phyloP scores from a whole-genome alignment of 1,140 invertebrate species.

The Spodoptera frugiperda region DNA sequence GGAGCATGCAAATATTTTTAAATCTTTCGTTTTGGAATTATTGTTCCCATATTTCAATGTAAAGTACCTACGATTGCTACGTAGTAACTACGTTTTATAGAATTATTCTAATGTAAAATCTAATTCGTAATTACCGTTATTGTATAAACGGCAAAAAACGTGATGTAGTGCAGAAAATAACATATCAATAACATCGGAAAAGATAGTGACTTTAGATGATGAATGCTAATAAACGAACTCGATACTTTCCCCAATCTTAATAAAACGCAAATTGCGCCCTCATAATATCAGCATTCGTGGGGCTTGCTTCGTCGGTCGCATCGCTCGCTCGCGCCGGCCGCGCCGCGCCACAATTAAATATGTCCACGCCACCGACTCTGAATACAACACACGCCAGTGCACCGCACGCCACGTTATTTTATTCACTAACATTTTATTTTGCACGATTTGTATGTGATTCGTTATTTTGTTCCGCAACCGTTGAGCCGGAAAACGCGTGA shows the following conservation, averaged over 20 bases:
- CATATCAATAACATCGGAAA: too few relatives aligned
- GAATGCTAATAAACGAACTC: not conserved
- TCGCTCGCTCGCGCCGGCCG: slow-evolving; percentile 2
- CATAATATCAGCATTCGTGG: slow-evolving; percentile 43
- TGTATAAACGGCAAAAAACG: too few relatives aligned
- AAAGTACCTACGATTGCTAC: too few relatives aligned
- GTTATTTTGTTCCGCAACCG: slow-evolving; percentile 60
- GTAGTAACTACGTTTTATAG: too few relatives aligned
- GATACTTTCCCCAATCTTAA: not conserved
- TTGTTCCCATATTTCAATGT: too few relatives aligned
- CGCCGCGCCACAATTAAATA: slow-evolving; percentile 72
- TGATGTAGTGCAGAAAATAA: too few relatives aligned
- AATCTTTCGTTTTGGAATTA: too few relatives aligned
- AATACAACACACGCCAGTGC: slow-evolving; percentile 60
- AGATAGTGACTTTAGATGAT: too few relatives aligned
- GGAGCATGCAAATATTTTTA: too few relatives aligned
- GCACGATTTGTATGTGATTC: slow-evolving; percentile 61
- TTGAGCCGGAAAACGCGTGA: slow-evolving; percentile 55
- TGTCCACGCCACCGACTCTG: slow-evolving; percentile 61
- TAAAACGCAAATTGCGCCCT: not conserved
- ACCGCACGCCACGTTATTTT: slow-evolving; percentile 50
- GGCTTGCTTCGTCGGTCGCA: not conserved
- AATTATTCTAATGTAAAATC: too few relatives aligned
- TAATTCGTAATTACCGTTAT: too few relatives aligned
- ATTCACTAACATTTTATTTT: slow-evolving; percentile 52